Conservation (phyloP, 2,797 vertebrate species). For the Platalea minor region DNA sequence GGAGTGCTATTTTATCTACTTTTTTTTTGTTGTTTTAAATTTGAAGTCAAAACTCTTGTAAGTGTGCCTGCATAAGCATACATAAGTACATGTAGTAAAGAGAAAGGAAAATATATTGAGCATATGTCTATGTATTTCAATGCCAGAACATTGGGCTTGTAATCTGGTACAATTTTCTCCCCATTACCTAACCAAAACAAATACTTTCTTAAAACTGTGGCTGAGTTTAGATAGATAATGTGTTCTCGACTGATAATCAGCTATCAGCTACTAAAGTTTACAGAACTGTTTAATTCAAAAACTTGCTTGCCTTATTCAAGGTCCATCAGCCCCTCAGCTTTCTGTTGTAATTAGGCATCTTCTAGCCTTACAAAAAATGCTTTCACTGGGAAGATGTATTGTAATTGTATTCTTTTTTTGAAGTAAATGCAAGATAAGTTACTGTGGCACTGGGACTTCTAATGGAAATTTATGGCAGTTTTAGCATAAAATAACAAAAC, state of each 20-base stretch:
- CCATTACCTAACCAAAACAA: not conserved
- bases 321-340: not conserved
- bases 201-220: not conserved
- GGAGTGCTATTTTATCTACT: not conserved
- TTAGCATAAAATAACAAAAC: conserved; percentile 74
- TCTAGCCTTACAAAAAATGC: conserved; percentile 10
- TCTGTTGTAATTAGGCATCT: not conserved
- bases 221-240: not conserved
- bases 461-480: conserved; percentile 85
- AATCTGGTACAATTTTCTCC: not conserved
- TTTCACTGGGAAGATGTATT: conserved; percentile 71
- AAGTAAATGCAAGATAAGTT: conserved; percentile 23
- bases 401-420: conserved; percentile 28
- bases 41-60: not conserved
- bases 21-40: not conserved
- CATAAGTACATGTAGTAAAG: not conserved
- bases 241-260: not conserved
- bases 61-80: not conserved
- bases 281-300: not conserved
- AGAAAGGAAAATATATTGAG: not conserved
- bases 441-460: conserved; percentile 67
- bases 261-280: not conserved
- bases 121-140: not conserved
- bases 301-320: not conserved
- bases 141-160: not conserved